A percentile compares a stretch with the other conserved stretches of the same genome.
Evolutionary conservation across 2,113 vertebrate species (phyloP).

Genomic region (Mystacornis crossleyi): DNA sequence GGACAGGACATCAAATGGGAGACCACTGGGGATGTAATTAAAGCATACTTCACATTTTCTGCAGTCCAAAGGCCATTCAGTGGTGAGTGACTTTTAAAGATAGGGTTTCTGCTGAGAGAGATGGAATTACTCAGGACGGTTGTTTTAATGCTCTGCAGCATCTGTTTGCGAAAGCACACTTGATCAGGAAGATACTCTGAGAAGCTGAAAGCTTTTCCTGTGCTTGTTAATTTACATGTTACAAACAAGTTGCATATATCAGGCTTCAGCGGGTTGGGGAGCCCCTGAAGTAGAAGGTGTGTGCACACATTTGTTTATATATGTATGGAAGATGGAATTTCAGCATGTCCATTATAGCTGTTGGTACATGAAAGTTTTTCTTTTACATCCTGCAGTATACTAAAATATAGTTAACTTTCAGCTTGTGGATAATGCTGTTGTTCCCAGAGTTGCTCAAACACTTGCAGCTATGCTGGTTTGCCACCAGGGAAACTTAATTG

Average conservation of each 20-base stretch:
- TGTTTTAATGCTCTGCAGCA: slow-evolving; percentile 51
- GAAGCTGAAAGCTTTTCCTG: slow-evolving; percentile 23
- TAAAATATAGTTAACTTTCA: neutral
- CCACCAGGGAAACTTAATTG: neutral
- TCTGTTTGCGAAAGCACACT: slow-evolving; percentile 32
- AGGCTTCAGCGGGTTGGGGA: neutral
- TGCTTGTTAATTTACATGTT: neutral
- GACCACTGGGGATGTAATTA: slow-evolving; percentile 54
- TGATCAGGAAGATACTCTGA: neutral
- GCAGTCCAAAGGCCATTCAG: slow-evolving; percentile 33
- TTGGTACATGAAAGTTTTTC: neutral
- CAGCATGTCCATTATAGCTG: neutral
- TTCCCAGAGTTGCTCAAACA: neutral
- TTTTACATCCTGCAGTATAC: neutral
- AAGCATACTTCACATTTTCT: slow-evolving; percentile 67
- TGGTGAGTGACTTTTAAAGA: slow-evolving; percentile 52
- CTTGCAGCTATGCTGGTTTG: neutral
- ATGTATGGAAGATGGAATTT: neutral
- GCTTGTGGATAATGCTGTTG: neutral
- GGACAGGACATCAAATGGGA: slow-evolving; percentile 52
- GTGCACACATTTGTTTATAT: neutral
- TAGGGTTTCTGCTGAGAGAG: slow-evolving; percentile 34
- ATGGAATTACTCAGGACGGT: slow-evolving; percentile 49
- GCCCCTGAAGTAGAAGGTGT: neutral
- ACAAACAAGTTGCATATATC: neutral